A percentile compares a stretch with the other conserved stretches of the same genome.
Conservation (phyloP, 2,797 vertebrate genomes). For the Lepilemur septentrionalis region DNA sequence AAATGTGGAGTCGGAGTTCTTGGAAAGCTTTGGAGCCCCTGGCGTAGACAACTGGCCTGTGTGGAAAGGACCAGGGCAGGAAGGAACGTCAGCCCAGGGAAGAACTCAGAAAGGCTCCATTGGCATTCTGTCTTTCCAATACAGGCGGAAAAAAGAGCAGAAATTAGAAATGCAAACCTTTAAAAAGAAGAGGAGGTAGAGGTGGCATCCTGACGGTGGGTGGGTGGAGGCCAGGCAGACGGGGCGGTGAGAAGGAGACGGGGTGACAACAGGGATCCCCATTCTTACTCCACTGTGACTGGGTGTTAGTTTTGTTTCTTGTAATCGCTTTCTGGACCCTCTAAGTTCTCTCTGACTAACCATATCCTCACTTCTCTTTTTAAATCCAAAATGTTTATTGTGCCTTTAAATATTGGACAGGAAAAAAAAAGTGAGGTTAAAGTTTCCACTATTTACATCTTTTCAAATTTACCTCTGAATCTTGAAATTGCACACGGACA, state of each 20-base stretch:
- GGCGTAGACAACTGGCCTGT: background rate
- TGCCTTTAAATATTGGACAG: background rate
- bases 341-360: background rate
- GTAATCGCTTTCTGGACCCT: background rate
- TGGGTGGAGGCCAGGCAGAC: background rate
- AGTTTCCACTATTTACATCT: background rate
- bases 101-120: background rate
- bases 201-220: accelerated
- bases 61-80: background rate
- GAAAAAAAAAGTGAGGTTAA: background rate
- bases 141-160: background rate
- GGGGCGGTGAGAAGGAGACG: background rate
- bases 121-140: background rate
- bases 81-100: background rate
- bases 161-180: background rate
- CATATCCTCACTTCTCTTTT: background rate
- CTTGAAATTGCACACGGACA: background rate
- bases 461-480: background rate
- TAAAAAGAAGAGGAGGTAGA: background rate
- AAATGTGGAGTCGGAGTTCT: background rate
- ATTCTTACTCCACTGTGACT: too few species aligned
- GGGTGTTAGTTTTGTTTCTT: background rate
- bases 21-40: background rate
- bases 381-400: background rate
- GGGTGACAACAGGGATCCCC: accelerated